Evolutionary conservation across 2,888 invertebrate genomes (phyloP), one percentile per base, ranked within the genome.

Genomic region (Urechis unicinctus): DNA sequence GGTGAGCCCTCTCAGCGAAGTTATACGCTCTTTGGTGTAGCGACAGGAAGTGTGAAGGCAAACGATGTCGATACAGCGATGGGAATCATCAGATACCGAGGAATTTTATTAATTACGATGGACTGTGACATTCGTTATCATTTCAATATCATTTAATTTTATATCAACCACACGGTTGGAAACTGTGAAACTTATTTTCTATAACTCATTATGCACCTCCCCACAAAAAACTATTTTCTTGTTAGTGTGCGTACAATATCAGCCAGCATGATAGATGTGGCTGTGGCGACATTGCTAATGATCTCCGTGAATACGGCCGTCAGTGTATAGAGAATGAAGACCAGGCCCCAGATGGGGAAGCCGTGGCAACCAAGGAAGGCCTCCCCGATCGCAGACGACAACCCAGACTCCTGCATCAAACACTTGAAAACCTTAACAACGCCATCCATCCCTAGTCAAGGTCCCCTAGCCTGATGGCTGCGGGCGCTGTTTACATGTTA

Each of bases 1-100:
- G n/a, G n/a, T n/a, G n/a, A n/a, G n/a, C n/a, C n/a, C n/a, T n/a
- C n/a, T n/a, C n/a, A n/a, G n/a, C n/a, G n/a, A n/a, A n/a, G n/a
- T n/a, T n/a, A n/a, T n/a, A n/a, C n/a, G n/a, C n/a, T n/a, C n/a
- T n/a, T n/a, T 1, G 94, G 93, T 0, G 94, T 94, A 48, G 92
- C 92, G 17, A 94, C 93, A 0, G 93, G 94, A 77, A 95, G 83
- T 82, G 91, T 91, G 83, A 93, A 82, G 26, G 82, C 91, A 82
- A 91, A n/a, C n/a, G n/a, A n/a, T n/a, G n/a, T n/a, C n/a, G n/a
- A n/a, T n/a, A n/a, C n/a, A n/a, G n/a, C n/a, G 0, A 91, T 90
- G 0, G 94, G 92, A 67, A 93, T 81, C 86, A 93, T 91, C 75
- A 94, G 81, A 78, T 88, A 90, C 56, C 94, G 80, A 0, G 94